Conservation (phyloP, 2,888 invertebrate genomes). For the Dimorphilus gyrociliatus region DNA sequence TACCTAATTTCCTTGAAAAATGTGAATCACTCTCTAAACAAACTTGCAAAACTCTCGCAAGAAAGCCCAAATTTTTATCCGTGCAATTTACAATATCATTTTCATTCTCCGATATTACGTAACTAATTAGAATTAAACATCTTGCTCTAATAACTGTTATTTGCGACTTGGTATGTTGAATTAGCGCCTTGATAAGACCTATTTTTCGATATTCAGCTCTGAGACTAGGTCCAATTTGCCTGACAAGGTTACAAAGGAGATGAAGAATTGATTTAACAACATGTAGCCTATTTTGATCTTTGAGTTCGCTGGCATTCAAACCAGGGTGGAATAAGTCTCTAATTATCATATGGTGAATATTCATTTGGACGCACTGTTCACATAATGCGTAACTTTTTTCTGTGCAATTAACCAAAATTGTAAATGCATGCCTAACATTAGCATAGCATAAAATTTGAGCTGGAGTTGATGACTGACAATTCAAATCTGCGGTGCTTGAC, state of each 20-base stretch:
- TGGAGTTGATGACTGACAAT: no score
- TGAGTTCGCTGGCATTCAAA: constrained; percentile 6
- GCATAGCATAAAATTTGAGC: no score
- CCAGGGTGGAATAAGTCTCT: constrained; percentile 6
- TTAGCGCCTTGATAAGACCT: constrained; percentile 13
- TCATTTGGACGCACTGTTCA: constrained; percentile 8
- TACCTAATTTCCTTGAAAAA: constrained; percentile 21
- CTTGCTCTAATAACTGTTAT: constrained; percentile 19
- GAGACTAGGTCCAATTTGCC: constrained; percentile 15
- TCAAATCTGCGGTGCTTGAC: no score
- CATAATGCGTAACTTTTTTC: constrained; percentile 9
- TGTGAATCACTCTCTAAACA: constrained; percentile 16
- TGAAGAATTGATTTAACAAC: constrained; percentile 21
- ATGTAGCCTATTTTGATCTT: constrained; percentile 7
- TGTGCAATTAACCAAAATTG: constrained; percentile 6
- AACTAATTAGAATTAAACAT: constrained; percentile 22
- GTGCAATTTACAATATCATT: constrained; percentile 19
- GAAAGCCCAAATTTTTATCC: constrained; percentile 17
- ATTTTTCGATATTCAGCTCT: constrained; percentile 14
- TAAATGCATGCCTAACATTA: constrained; percentile 8
- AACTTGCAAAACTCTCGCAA: constrained; percentile 17
- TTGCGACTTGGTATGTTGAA: constrained; percentile 10
- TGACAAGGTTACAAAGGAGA: constrained; percentile 20
- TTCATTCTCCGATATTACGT: constrained; percentile 24
- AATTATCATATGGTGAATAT: constrained; percentile 7